A percentile compares a stretch with the other conserved stretches of the same genome.
Conservation (phyloP, 2,797 vertebrate genomes). For the Epinephelus awoara region DNA sequence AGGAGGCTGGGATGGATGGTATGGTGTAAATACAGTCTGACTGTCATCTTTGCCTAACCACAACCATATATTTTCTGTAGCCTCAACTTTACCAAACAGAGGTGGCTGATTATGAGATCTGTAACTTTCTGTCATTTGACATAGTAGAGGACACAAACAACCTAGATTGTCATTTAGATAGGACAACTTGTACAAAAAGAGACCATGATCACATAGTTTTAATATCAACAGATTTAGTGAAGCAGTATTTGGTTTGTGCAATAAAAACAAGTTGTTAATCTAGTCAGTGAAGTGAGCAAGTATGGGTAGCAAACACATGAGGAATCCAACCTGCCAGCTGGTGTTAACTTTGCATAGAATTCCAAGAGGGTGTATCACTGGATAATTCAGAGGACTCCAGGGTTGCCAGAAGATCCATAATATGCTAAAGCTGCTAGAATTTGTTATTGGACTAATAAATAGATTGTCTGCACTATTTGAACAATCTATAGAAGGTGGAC, state of each 20-base stretch:
- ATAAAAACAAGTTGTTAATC: no score
- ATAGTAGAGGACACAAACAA: conserved; percentile 1
- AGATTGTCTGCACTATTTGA: no score
- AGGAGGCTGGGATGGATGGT: no score
- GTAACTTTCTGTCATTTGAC: neutral
- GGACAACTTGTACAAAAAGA: neutral
- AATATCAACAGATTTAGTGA: neutral
- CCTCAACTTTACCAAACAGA: neutral
- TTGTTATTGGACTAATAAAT: no score
- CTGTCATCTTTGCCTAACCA: neutral
- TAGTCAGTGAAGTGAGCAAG: neutral
- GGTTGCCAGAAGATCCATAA: no score
- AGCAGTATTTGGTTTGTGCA: neutral
- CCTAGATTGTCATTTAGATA: neutral
- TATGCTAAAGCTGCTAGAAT: no score
- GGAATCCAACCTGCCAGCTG: neutral
- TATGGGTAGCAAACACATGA: neutral
- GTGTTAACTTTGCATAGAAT: no score
- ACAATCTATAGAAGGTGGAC: no score
- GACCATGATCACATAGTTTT: neutral
- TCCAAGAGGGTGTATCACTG: no score
- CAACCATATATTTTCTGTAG: no score
- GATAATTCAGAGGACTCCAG: no score
- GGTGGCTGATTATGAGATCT: neutral
- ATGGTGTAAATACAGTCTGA: neutral